Evolutionary conservation across 2,797 vertebrate species (phyloP).

Genomic region (Sebastiscus tertius): DNA sequence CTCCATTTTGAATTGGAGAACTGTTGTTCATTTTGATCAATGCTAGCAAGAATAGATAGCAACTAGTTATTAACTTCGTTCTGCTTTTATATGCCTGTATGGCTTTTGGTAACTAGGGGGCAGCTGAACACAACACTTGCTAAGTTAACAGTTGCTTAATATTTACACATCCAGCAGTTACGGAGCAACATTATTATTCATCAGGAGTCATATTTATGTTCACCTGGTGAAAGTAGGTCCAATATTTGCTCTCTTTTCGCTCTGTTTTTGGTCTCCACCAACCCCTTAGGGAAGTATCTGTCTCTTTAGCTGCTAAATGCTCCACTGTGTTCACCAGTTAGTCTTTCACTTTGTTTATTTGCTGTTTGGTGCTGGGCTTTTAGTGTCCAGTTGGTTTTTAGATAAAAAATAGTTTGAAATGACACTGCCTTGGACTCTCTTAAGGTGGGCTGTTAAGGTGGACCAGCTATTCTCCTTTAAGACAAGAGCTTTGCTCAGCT

Average conservation of each 20-base stretch:
- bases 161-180: background rate
- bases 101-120: background rate
- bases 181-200: background rate
- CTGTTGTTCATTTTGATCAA: background rate
- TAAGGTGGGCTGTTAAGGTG: too few species aligned
- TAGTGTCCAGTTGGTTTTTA: background rate
- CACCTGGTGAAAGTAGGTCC: background rate
- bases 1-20: background rate
- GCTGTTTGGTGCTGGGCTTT: background rate
- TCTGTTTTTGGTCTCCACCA: background rate
- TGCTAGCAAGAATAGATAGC: rapidly evolving
- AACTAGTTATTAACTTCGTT: too few species aligned
- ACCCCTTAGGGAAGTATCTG: background rate
- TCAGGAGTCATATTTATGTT: background rate
- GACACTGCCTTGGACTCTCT: too few species aligned
- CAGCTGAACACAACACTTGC: background rate
- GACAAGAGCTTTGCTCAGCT: too few species aligned
- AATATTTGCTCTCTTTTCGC: background rate
- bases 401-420: too few species aligned
- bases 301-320: background rate
- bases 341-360: background rate
- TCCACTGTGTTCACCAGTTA: too few species aligned
- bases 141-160: background rate
- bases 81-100: background rate
- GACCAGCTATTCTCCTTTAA: too few species aligned